These are phyloP conservation scores for Corynorhinus townsendii DNA, from an alignment of 2,113 vertebrate genomes.

Conservation along the genomic window DNA sequence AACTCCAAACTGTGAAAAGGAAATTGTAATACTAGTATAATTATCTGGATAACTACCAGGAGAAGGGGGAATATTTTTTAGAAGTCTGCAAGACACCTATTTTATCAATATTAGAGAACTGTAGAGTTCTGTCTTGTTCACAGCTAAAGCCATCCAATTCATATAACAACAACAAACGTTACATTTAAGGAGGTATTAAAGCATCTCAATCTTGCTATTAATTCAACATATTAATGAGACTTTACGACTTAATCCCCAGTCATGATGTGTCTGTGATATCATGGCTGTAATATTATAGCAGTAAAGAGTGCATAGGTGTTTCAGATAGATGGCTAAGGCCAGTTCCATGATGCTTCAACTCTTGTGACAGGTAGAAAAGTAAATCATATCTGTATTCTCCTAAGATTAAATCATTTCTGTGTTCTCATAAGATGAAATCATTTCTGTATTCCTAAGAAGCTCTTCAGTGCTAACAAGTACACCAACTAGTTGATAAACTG, in stretches of 20 bases:
- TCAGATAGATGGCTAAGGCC: neutral
- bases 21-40: neutral
- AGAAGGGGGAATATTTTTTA: neutral
- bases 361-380: conserved; percentile 32
- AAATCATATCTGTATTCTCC: conserved; percentile 32
- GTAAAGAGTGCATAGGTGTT: neutral
- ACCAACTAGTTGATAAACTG: conserved; percentile 38
- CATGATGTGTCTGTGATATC: neutral
- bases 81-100: neutral
- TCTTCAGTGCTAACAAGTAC: conserved; percentile 9
- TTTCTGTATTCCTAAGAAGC: conserved; percentile 41
- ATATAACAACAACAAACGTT: neutral
- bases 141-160: neutral
- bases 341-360: neutral
- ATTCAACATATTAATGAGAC: neutral
- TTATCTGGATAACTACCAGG: neutral
- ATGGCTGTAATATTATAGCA: neutral
- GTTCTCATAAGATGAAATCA: conserved; percentile 10
- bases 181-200: neutral
- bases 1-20: neutral
- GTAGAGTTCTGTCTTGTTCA: neutral
- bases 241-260: conserved; percentile 36
- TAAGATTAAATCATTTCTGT: conserved; percentile 15
- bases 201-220: neutral
- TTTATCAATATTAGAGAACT: neutral